These are phyloP conservation scores for Lophotis ruficrista DNA, from an alignment of 2,113 vertebrate species.

Conservation along the genomic window DNA sequence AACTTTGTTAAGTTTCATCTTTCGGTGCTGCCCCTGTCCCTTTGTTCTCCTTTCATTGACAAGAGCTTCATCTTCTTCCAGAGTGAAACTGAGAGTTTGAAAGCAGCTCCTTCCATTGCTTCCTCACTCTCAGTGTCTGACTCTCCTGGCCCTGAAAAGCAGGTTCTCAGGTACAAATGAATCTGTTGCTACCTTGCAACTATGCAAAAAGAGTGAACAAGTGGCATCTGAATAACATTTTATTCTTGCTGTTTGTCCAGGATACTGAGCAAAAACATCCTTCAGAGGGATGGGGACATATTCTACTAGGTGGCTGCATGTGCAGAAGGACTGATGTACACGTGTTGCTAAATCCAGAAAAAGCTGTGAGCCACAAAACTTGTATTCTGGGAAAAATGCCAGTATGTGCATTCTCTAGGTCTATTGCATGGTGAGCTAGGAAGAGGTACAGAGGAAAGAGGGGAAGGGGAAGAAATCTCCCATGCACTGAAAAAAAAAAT, in stretches of 20 bases:
- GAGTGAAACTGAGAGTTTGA: neutral
- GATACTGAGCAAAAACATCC: neutral
- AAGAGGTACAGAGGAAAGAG: neutral
- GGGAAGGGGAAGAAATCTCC: neutral
- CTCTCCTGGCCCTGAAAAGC: neutral
- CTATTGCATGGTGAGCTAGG: neutral
- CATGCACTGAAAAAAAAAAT: neutral
- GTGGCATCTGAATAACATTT: neutral
- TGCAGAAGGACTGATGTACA: neutral
- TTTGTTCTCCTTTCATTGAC: neutral
- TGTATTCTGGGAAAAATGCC: neutral
- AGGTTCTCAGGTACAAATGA: neutral
- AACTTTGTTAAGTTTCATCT: neutral
- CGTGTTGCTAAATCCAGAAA: neutral
- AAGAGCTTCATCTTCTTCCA: neutral
- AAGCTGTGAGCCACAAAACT: neutral
- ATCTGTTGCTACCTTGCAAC: neutral
- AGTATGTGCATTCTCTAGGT: neutral
- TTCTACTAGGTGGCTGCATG: neutral
- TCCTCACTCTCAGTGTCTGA: neutral
- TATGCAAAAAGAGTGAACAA: neutral
- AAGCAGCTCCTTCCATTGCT: neutral
- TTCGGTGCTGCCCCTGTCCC: neutral
- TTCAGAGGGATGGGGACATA: neutral
- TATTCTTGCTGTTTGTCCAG: neutral